These are phyloP conservation scores for Drosophila sturtevanti DNA, from an alignment of 1,140 invertebrate genomes.

Conservation along the genomic window DNA sequence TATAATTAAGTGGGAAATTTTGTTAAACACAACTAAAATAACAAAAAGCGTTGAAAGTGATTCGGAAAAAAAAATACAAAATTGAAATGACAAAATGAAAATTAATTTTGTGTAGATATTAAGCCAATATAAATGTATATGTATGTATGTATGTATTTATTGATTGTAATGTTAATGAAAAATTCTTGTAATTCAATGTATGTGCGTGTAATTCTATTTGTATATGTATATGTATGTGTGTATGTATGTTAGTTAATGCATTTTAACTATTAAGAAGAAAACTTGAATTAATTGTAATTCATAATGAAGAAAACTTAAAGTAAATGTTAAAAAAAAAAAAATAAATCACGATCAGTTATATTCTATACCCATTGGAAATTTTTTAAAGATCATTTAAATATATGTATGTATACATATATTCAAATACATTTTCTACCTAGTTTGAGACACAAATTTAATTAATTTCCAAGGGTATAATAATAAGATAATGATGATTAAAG, in stretches of 20 bases:
- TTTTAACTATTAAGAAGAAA: not conserved
- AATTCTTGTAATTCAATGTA: not conserved
- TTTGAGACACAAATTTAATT: not conserved
- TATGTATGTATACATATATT: too few species aligned
- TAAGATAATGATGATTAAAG: not conserved
- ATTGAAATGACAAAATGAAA: not conserved
- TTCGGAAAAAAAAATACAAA: too few species aligned
- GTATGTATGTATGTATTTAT: not conserved
- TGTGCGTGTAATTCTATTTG: not conserved
- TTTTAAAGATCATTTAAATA: too few species aligned
- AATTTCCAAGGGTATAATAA: not conserved
- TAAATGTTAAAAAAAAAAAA: not conserved
- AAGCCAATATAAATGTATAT: not conserved
- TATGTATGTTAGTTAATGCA: not conserved
- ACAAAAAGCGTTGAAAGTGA: not conserved
- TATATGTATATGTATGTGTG: not conserved
- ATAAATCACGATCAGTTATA: not conserved
- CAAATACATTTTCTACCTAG: too few species aligned
- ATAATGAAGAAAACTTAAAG: not conserved
- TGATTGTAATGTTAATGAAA: constrained; percentile 3
- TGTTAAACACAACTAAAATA: not conserved
- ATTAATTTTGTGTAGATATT: not conserved
- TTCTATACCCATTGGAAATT: not conserved
- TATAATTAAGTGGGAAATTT: constrained; percentile 2
- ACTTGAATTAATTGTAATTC: not conserved